Base-by-base conservation (phyloP, 2,888 invertebrate genomes). In the Cloeon dipterum region DNA sequence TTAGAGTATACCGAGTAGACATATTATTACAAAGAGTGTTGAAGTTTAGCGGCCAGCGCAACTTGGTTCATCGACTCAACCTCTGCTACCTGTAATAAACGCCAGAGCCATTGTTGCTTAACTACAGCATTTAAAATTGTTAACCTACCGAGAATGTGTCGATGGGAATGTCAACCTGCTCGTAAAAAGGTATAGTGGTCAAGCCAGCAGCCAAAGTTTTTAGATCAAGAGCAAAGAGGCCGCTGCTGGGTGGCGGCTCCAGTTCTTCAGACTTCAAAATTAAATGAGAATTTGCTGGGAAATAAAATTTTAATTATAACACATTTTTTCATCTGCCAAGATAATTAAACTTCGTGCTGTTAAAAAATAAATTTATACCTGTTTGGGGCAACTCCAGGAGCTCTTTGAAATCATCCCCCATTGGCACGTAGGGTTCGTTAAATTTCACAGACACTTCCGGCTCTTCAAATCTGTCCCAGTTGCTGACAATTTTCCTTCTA, bases 131-230 rank as follows among this genome's bases (percentile, higher is more conserved):
- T n/a, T n/a, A n/a, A n/a, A n/a, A n/a, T n/a, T n/a, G n/a, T n/a
- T n/a, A n/a, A 37, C 32, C 34, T 25, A 38, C 38, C n/a, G 38
- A 34, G 19, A 38, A 34, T 8, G 25, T 38, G 10, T 32, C 20
- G 3, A 3, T 5, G 11, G 38, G 25, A 18, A 38, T 10, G 23
- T 38, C 25, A 14, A 38, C 13, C 11, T 25, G 32, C 26, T 38
- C 25, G 11, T 38, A 34, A 26, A 32, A 38, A 3, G 38, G 38
- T 19, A 38, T 38, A 10, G 33, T 33, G 13, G 13, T 18, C 26
- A 38, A 34, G 8, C 38, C 38, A 23, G 21, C 25, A 25, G 38
- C 33, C 7, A 38, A 19, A 5, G 14, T 8, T 23, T 38, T 23
- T 14, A 38, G 26, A 19, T 38, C 33, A n/a, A 38, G 18, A 8